Evolutionary conservation across 2,113 vertebrate genomes (phyloP).

Genomic region (Osmerus mordax): DNA sequence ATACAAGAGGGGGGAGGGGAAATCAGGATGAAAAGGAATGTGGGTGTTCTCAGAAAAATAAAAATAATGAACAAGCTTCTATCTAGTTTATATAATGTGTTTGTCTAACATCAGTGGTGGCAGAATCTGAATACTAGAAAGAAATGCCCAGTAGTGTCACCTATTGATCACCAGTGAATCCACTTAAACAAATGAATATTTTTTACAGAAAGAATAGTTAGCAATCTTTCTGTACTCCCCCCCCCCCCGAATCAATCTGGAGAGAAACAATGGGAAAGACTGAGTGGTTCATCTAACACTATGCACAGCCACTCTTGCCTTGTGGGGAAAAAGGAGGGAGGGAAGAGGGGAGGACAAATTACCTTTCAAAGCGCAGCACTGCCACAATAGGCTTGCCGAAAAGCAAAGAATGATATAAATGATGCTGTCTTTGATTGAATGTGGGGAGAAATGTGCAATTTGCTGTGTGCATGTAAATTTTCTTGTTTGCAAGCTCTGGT

Average conservation of each 20-base stretch:
- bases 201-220: neutral
- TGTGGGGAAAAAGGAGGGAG: constrained; percentile 8
- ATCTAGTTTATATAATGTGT: constrained; percentile 14
- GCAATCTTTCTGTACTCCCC: neutral
- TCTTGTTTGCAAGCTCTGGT: too few relatives aligned
- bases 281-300: constrained; percentile 22
- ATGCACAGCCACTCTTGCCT: neutral
- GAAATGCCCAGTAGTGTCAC: neutral
- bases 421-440: constrained; percentile 53
- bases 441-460: constrained; percentile 30
- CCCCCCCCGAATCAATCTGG: neutral
- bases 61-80: neutral
- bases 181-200: too few relatives aligned
- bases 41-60: too few relatives aligned
- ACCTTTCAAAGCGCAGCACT: constrained; percentile 41
- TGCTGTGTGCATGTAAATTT: neutral
- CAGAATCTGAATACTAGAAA: neutral
- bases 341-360: constrained; percentile 47
- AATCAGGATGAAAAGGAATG: neutral
- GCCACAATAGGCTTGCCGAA: constrained; percentile 39
- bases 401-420: constrained; percentile 67
- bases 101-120: constrained; percentile 7
- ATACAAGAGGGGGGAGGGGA: constrained; percentile 2
- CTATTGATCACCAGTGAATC: neutral
- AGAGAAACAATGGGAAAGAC: constrained; percentile 30